phyloP scores from a whole-genome alignment of 2,888 invertebrate species.

The Herminia tarsipennalis region DNA sequence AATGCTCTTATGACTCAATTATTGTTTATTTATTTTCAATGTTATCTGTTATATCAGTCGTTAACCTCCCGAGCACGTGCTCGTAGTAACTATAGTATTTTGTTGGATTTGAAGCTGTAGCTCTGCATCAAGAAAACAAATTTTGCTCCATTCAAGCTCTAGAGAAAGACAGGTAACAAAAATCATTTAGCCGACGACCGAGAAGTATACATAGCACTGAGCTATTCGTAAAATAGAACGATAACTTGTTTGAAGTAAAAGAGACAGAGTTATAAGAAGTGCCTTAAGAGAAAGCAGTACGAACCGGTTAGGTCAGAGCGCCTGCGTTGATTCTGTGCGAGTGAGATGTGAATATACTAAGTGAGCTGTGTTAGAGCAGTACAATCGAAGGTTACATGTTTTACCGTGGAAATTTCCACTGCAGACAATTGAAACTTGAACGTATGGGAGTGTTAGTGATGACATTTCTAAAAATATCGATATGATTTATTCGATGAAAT shows the following conservation, averaged over 20 bases:
- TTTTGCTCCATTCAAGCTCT: conserved; percentile 82
- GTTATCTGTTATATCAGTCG: conserved; percentile 80
- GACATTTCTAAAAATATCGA: conserved; percentile 49
- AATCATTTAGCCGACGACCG: conserved; percentile 83
- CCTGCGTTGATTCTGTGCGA: conserved; percentile 74
- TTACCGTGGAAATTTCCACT: conserved; percentile 84
- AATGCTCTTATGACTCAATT: conserved; percentile 38
- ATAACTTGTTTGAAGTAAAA: conserved; percentile 66
- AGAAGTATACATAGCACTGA: conserved; percentile 85
- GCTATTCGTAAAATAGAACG: conserved; percentile 85
- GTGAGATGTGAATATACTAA: conserved; percentile 60
- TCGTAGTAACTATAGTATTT: conserved; percentile 78
- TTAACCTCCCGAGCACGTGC: conserved; percentile 81
- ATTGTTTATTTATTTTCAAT: conserved; percentile 79
- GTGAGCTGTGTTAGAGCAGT: conserved; percentile 58
- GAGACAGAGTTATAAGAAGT: conserved; percentile 62
- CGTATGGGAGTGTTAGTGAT: conserved; percentile 64
- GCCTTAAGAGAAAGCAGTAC: conserved; percentile 60
- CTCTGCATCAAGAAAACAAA: conserved; percentile 81
- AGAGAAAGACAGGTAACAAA: conserved; percentile 85
- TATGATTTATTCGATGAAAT: conserved; percentile 15
- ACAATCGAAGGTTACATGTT: conserved; percentile 78
- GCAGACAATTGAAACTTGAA: conserved; percentile 83
- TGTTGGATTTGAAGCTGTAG: conserved; percentile 84
- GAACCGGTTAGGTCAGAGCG: conserved; percentile 77